phyloP scores from a whole-genome alignment of 2,888 invertebrate genomes.

The Mythimna impura region DNA sequence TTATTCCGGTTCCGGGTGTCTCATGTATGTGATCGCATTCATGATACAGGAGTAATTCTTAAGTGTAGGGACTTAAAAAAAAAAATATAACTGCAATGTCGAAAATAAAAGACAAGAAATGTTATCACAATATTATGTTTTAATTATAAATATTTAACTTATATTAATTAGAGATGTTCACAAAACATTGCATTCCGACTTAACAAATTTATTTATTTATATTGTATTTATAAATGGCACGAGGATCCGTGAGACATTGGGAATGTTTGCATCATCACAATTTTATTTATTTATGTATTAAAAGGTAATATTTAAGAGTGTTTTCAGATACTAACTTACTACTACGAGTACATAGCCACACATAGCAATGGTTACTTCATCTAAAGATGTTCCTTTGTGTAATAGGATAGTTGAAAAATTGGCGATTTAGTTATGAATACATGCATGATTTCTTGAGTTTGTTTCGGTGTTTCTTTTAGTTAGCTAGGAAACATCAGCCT shows the following conservation, averaged over 20 bases:
- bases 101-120: constrained; percentile 21
- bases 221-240: constrained; percentile 67
- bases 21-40: no score
- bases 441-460: no score
- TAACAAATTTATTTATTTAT: constrained; percentile 39
- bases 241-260: constrained; percentile 69
- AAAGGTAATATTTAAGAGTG: constrained; percentile 45
- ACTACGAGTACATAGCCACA: not conserved
- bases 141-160: constrained; percentile 47
- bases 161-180: constrained; percentile 41
- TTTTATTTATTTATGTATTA: constrained; percentile 33
- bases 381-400: not conserved
- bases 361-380: not conserved
- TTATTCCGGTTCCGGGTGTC: no score
- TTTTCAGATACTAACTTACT: not conserved
- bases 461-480: no score
- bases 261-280: constrained; percentile 78
- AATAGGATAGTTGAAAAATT: not conserved
- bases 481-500: no score
- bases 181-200: constrained; percentile 50
- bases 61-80: no score
- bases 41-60: no score
- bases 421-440: no score
- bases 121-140: constrained; percentile 63
- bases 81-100: not conserved